Conservation (phyloP, 2,113 vertebrate species). For the Todiramphus chloris region DNA sequence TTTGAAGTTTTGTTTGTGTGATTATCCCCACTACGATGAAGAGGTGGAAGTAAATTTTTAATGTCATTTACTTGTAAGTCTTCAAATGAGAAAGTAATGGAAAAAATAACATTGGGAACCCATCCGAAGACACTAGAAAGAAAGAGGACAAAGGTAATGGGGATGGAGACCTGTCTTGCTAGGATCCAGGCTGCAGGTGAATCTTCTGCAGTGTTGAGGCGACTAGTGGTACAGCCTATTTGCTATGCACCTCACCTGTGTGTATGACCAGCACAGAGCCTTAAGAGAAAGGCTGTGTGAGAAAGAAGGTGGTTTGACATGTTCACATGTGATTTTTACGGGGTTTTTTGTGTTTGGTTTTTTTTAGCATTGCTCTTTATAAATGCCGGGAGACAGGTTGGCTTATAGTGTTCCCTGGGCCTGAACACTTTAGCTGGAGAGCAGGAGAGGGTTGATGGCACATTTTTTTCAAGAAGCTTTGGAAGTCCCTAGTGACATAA, state of each 20-base stretch:
- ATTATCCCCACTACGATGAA: neutral
- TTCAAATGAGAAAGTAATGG: neutral
- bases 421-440: neutral
- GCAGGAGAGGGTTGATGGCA: neutral
- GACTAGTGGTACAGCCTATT: neutral
- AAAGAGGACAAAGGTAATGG: neutral
- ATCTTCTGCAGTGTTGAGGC: accelerated
- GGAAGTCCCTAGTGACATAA: neutral
- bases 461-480: neutral
- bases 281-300: neutral
- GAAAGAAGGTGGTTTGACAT: neutral
- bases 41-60: neutral
- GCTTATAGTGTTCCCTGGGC: too few relatives aligned
- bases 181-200: neutral
- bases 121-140: neutral
- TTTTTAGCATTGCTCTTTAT: neutral
- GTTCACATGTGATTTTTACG: neutral
- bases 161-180: neutral
- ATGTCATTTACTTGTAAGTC: neutral
- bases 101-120: neutral
- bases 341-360: neutral
- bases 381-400: neutral
- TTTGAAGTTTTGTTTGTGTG: neutral
- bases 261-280: accelerated
- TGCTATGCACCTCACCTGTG: neutral